Evolutionary conservation across 2,888 invertebrate species (phyloP).

Genomic region (Cosmia pyralina): DNA sequence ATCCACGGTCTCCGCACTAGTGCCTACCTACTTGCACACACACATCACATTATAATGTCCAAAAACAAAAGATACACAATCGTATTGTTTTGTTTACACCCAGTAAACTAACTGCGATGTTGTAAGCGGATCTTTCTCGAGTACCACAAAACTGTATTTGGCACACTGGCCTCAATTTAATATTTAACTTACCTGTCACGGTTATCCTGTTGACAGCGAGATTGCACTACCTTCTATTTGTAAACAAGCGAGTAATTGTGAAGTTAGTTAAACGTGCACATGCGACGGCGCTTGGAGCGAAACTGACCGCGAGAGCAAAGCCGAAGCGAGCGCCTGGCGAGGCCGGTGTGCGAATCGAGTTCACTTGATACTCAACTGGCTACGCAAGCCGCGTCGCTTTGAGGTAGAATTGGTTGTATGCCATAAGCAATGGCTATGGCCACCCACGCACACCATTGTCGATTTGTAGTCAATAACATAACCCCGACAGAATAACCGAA

Average conservation of each 20-base stretch:
- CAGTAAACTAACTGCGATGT: slow-evolving; percentile 45
- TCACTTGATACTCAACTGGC: slow-evolving; percentile 73
- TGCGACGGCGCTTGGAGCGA: slow-evolving; percentile 75
- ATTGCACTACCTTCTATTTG: slow-evolving; percentile 82
- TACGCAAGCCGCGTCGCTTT: slow-evolving; percentile 59
- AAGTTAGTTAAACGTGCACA: slow-evolving; percentile 72
- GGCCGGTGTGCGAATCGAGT: slow-evolving; percentile 80
- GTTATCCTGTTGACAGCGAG: slow-evolving; percentile 79
- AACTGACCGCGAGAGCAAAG: slow-evolving; percentile 75
- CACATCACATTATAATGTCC: slow-evolving; percentile 67
- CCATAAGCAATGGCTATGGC: slow-evolving; percentile 63
- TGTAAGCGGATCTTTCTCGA: slow-evolving; percentile 45
- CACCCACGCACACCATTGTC: slow-evolving; percentile 68
- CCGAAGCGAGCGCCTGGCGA: slow-evolving; percentile 64
- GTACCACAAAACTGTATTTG: slow-evolving; percentile 61
- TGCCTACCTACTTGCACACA: slow-evolving; percentile 60
- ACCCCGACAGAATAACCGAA: slow-evolving; percentile 34
- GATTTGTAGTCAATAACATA: slow-evolving; percentile 60
- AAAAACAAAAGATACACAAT: slow-evolving; percentile 80
- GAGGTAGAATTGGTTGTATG: slow-evolving; percentile 63
- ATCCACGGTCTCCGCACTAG: slow-evolving; percentile 59
- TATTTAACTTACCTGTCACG: slow-evolving; percentile 83
- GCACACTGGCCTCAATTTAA: slow-evolving; percentile 80
- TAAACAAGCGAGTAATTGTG: slow-evolving; percentile 78
- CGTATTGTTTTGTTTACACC: slow-evolving; percentile 79